These are phyloP conservation scores for Neodiprion pinetum DNA, from an alignment of 1,140 invertebrate genomes.

Conservation along the genomic window DNA sequence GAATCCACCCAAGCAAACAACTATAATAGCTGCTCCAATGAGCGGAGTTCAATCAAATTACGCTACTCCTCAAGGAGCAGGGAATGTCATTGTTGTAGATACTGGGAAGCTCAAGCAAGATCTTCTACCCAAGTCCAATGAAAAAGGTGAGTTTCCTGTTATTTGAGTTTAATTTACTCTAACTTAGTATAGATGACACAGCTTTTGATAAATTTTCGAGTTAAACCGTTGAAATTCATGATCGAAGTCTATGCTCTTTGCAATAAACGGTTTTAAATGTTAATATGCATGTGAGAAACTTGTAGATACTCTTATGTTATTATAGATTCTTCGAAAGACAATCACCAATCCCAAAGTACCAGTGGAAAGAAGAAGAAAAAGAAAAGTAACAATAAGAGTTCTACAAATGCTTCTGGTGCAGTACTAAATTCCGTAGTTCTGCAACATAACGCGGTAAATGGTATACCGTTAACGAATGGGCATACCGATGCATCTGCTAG, in stretches of 20 bases:
- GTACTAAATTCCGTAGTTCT: background rate
- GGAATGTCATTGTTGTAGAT: conserved; percentile 71
- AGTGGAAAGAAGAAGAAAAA: conserved; percentile 65
- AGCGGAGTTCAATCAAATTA: conserved; percentile 52
- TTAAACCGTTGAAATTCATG: conserved; percentile 23
- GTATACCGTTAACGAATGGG: conserved; percentile 14
- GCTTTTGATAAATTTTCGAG: conserved; percentile 49
- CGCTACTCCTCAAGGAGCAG: conserved; percentile 56
- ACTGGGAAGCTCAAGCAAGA: conserved; percentile 67
- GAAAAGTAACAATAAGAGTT: conserved; percentile 65
- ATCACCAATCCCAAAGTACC: conserved; percentile 29
- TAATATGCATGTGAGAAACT: too few relatives aligned
- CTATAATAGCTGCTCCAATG: conserved; percentile 59
- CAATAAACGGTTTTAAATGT: conserved; percentile 5
- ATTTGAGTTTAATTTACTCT: conserved; percentile 23
- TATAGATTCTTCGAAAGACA: conserved; percentile 31
- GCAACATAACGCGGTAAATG: conserved; percentile 3
- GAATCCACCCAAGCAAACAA: conserved; percentile 52
- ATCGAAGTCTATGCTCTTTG: background rate
- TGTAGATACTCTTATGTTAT: conserved; percentile 25
- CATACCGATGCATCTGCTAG: conserved; percentile 45
- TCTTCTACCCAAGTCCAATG: conserved; percentile 45
- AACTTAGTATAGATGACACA: conserved; percentile 22
- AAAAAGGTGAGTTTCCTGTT: conserved; percentile 42
- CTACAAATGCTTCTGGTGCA: conserved; percentile 25